Conservation (phyloP, 1,140 invertebrate genomes). For the Ooceraea biroi region DNA sequence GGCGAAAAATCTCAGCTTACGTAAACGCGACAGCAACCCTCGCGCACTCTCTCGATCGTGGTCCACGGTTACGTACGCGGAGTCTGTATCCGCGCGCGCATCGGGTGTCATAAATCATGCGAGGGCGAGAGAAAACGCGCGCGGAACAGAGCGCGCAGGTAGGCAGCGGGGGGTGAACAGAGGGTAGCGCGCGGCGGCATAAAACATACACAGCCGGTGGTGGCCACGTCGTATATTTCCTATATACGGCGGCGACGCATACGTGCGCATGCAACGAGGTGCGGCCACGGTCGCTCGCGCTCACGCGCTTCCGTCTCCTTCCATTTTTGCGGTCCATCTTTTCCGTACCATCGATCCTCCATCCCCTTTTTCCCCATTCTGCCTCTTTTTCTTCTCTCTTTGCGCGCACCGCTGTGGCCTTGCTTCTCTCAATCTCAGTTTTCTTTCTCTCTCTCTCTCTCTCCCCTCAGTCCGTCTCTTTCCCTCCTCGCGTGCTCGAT, state of each 20-base stretch:
- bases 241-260: constrained; percentile 64
- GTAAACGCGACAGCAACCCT: background rate
- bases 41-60: background rate
- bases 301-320: constrained; percentile 74
- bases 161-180: too few species aligned
- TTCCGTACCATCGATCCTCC: constrained; percentile 68
- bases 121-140: constrained; percentile 49
- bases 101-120: constrained; percentile 64
- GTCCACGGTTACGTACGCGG: background rate
- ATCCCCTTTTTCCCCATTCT: constrained; percentile 54
- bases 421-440: constrained; percentile 3
- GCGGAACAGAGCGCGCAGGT: background rate
- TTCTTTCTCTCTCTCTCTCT: too few species aligned
- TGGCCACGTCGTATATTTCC: constrained; percentile 73
- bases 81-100: constrained; percentile 27
- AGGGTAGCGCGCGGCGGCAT: constrained; percentile 54
- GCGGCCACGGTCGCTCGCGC: constrained; percentile 42
- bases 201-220: constrained; percentile 75
- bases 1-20: constrained; percentile 53
- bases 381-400: constrained; percentile 35
- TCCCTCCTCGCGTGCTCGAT: too few species aligned
- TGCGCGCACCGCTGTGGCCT: constrained; percentile 5
- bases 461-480: too few species aligned
- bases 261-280: constrained; percentile 7
- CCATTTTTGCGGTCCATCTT: constrained; percentile 70